These are phyloP conservation scores for Peromyscus aztecus DNA, from an alignment of 2,797 vertebrate species.

Conservation along the genomic window DNA sequence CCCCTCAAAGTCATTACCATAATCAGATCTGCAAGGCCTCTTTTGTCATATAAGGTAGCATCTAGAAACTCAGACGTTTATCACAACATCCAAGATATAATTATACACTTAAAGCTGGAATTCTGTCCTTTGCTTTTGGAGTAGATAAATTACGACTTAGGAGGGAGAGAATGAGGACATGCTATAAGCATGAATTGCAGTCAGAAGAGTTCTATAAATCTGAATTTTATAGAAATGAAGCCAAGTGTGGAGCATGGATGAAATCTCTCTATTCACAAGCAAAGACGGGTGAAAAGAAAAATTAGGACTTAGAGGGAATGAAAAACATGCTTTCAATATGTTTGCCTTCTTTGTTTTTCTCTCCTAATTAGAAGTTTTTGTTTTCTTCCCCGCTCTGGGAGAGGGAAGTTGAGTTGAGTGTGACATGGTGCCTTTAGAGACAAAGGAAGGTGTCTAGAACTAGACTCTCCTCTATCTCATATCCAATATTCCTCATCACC, in stretches of 20 bases:
- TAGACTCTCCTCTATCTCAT: background rate
- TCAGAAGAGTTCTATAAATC: constrained; percentile 40
- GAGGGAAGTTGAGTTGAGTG: constrained; percentile 15
- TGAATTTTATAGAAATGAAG: constrained; percentile 31
- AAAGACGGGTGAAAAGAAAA: constrained; percentile 22
- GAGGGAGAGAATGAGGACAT: background rate
- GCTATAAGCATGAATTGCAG: background rate
- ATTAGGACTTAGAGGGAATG: background rate
- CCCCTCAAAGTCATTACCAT: background rate
- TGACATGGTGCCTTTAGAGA: background rate
- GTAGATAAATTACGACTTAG: constrained; percentile 10
- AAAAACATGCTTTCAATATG: background rate
- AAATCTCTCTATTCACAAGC: background rate
- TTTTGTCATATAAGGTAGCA: background rate
- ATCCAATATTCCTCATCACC: background rate
- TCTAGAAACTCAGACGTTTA: background rate
- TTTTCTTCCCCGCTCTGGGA: background rate
- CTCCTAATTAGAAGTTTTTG: background rate
- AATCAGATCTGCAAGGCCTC: background rate
- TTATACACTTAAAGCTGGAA: background rate
- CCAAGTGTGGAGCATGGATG: background rate
- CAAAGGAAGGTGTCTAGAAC: background rate
- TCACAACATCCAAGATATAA: constrained; percentile 29
- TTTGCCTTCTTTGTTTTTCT: constrained; percentile 20
- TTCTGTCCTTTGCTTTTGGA: background rate